A percentile compares a stretch with the other conserved stretches of the same genome.
These are phyloP conservation scores for Agrypnia vestita DNA, from an alignment of 1,140 invertebrate species.

Conservation along the genomic window DNA sequence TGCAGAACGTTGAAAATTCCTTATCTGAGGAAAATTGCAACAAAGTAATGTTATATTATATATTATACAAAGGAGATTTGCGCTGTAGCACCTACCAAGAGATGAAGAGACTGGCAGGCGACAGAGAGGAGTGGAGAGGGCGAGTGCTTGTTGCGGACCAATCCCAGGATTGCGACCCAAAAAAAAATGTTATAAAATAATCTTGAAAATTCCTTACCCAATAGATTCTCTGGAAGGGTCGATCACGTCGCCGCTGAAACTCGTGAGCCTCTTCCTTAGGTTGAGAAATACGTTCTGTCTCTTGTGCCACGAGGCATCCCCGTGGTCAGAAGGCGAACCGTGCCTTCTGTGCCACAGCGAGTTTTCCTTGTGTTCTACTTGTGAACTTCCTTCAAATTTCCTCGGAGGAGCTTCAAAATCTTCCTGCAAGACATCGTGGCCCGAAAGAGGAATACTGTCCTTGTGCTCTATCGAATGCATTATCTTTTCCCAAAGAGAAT, in stretches of 20 bases:
- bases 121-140: too few relatives aligned
- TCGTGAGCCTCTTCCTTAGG: constrained; percentile 11
- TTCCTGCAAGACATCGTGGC: not conserved
- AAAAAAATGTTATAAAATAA: too few relatives aligned
- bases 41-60: too few relatives aligned
- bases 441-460: not conserved
- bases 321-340: not conserved
- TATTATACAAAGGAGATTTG: too few relatives aligned
- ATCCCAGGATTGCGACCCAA: too few relatives aligned
- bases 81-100: too few relatives aligned
- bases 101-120: too few relatives aligned
- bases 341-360: constrained; percentile 14
- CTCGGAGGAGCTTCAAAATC: not conserved
- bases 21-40: not conserved
- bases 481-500: not conserved
- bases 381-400: not conserved
- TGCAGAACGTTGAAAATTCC: too few relatives aligned
- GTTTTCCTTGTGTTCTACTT: not conserved
- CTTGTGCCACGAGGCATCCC: constrained; percentile 21
- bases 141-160: too few relatives aligned
- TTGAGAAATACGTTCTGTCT: constrained; percentile 24
- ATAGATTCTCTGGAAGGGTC: constrained; percentile 7
- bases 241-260: not conserved
- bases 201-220: constrained; percentile 6
- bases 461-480: not conserved